A percentile compares a stretch with the other conserved stretches of the same genome.
Conservation (phyloP, 1,140 invertebrate species). For the Ips nitidus region DNA sequence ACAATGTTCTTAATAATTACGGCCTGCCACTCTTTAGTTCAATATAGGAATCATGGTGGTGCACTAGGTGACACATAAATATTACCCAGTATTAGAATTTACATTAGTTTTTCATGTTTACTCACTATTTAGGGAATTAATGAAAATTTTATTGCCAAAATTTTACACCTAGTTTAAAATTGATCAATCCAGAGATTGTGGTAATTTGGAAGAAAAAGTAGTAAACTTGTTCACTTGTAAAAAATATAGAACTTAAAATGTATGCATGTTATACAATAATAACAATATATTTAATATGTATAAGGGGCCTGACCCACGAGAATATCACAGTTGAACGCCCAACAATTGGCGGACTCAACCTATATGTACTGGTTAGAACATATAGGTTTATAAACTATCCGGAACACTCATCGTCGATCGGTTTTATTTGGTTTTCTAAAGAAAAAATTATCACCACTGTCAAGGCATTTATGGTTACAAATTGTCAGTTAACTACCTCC, state of each 20-base stretch:
- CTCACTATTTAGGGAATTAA: too few relatives aligned
- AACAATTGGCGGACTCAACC: slow-evolving; percentile 39
- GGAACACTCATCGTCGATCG: slow-evolving; percentile 17
- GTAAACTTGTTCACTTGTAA: not conserved
- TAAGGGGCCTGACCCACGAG: slow-evolving; percentile 49
- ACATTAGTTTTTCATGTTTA: too few relatives aligned
- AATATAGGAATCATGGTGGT: not conserved
- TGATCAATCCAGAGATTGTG: not conserved
- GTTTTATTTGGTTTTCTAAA: too few relatives aligned
- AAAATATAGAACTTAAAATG: not conserved
- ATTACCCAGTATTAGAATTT: not conserved
- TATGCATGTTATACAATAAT: slow-evolving; percentile 9
- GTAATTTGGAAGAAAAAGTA: slow-evolving; percentile 2
- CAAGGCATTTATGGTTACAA: too few relatives aligned
- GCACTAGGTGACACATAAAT: not conserved
- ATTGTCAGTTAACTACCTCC: too few relatives aligned
- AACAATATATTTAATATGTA: slow-evolving; percentile 29
- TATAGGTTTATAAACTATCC: slow-evolving; percentile 34
- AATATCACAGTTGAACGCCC: slow-evolving; percentile 50
- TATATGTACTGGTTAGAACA: slow-evolving; percentile 37
- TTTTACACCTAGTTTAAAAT: too few relatives aligned
- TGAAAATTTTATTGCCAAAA: too few relatives aligned
- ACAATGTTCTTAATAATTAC: too few relatives aligned
- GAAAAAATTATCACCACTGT: too few relatives aligned
- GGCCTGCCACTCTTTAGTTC: too few relatives aligned